These are phyloP conservation scores for Monopterus albus DNA, from an alignment of 2,113 vertebrate species.

Conservation along the genomic window DNA sequence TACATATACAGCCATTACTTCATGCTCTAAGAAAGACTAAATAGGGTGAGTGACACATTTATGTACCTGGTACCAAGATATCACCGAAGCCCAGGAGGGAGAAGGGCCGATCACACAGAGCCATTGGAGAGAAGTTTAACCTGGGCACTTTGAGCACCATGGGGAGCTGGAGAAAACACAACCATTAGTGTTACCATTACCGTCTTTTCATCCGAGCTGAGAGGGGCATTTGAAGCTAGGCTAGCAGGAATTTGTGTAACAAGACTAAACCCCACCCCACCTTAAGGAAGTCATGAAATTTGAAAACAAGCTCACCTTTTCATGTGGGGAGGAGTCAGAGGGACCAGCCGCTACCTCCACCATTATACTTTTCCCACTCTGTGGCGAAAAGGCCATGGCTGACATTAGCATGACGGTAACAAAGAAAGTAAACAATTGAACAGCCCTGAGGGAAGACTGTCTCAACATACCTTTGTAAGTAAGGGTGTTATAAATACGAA, in stretches of 20 bases:
- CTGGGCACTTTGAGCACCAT: constrained; percentile 97
- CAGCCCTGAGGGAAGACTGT: background rate
- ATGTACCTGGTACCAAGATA: constrained; percentile 94
- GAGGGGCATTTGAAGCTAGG: background rate
- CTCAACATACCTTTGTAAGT: constrained; percentile 87
- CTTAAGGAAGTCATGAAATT: background rate
- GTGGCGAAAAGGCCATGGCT: background rate
- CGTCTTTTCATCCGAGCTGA: background rate
- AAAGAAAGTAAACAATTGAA: background rate
- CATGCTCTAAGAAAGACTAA: background rate
- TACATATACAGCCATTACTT: background rate
- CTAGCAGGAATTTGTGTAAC: background rate
- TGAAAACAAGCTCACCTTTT: constrained; percentile 86
- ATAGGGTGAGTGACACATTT: background rate
- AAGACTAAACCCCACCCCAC: background rate
- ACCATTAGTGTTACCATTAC: background rate
- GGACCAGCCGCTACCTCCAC: constrained; percentile 96
- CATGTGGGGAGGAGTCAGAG: constrained; percentile 89
- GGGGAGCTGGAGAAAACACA: constrained; percentile 85
- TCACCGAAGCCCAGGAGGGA: constrained; percentile 97
- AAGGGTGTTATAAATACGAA: constrained; percentile 96
- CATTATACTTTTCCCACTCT: constrained; percentile 98
- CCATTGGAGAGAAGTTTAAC: constrained; percentile 89
- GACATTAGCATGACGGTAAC: background rate
- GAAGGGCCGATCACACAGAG: constrained; percentile 93